Percentiles rank a stretch among this genome's conserved stretches.
These are phyloP conservation scores for Iselma pallidipennis DNA, from an alignment of 2,888 invertebrate species.

Conservation along the genomic window DNA sequence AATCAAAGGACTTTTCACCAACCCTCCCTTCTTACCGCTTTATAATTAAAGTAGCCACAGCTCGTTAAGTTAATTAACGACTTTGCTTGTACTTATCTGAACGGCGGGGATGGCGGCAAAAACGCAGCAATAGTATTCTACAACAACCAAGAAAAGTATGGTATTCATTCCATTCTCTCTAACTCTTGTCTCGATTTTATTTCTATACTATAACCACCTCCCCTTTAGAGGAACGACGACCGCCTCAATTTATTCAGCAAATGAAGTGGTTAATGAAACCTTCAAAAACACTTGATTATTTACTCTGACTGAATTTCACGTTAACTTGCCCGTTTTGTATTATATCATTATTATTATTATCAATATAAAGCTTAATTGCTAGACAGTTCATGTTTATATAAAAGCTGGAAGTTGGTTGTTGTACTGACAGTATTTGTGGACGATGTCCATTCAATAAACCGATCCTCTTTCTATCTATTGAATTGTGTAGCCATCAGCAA, in stretches of 20 bases:
- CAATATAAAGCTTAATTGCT: not conserved
- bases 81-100: constrained; percentile 37
- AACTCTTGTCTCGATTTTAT: constrained; percentile 37
- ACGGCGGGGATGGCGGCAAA: constrained; percentile 23
- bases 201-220: constrained; percentile 26
- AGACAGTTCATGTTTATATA: not conserved
- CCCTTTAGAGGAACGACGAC: constrained; percentile 28
- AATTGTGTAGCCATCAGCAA: not conserved
- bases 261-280: constrained; percentile 44
- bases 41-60: constrained; percentile 42
- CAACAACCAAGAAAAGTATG: constrained; percentile 23
- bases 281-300: constrained; percentile 42
- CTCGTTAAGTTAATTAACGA: constrained; percentile 46
- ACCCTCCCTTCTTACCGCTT: constrained; percentile 7
- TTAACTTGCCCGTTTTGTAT: not conserved
- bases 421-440: not conserved
- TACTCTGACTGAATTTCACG: constrained; percentile 11
- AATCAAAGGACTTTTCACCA: constrained; percentile 11
- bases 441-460: not conserved
- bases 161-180: constrained; percentile 38
- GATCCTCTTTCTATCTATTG: not conserved
- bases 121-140: constrained; percentile 30
- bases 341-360: no score
- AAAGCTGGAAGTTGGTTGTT: not conserved
- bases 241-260: constrained; percentile 40